phyloP scores from a whole-genome alignment of 2,797 vertebrate species.

The Danio aesculapii region DNA sequence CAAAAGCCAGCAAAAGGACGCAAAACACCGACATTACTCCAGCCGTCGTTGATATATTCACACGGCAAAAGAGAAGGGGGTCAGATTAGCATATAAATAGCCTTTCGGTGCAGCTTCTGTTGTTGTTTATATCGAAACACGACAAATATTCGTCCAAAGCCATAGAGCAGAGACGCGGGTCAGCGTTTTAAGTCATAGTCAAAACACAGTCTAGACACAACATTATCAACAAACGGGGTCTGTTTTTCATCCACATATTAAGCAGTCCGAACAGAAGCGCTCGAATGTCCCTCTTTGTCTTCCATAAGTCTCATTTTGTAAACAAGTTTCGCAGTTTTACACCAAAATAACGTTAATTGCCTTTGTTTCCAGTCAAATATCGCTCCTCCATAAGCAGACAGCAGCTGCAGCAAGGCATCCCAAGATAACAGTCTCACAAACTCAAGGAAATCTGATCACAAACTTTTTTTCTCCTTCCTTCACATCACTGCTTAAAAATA shows the following conservation, averaged over 20 bases:
- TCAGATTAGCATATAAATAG: constrained; percentile 41
- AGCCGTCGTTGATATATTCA: constrained; percentile 38
- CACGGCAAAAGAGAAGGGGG: constrained; percentile 55
- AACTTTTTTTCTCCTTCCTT: constrained; percentile 30
- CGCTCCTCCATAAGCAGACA: constrained; percentile 58
- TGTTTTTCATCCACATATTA: constrained; percentile 53
- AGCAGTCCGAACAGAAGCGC: constrained; percentile 53
- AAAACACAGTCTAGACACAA: constrained; percentile 49
- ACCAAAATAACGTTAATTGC: constrained; percentile 31
- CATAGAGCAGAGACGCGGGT: constrained; percentile 53
- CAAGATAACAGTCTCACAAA: constrained; percentile 57
- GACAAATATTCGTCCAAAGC: constrained; percentile 30
- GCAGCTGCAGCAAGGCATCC: constrained; percentile 61
- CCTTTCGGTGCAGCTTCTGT: neutral
- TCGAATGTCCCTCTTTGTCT: constrained; percentile 74
- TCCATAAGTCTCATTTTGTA: constrained; percentile 37
- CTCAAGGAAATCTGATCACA: constrained; percentile 60
- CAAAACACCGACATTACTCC: constrained; percentile 69
- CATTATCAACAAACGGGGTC: constrained; percentile 56
- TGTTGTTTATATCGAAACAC: constrained; percentile 48
- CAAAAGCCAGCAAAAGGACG: constrained; percentile 65
- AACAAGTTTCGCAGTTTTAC: constrained; percentile 7
- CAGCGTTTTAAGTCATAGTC: constrained; percentile 56
- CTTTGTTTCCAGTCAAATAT: constrained; percentile 71
- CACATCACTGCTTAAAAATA: neutral